Evolutionary conservation across 53 echinoderm and acorn worm species (phyloP).

Genomic region (Stichopus horrens): DNA sequence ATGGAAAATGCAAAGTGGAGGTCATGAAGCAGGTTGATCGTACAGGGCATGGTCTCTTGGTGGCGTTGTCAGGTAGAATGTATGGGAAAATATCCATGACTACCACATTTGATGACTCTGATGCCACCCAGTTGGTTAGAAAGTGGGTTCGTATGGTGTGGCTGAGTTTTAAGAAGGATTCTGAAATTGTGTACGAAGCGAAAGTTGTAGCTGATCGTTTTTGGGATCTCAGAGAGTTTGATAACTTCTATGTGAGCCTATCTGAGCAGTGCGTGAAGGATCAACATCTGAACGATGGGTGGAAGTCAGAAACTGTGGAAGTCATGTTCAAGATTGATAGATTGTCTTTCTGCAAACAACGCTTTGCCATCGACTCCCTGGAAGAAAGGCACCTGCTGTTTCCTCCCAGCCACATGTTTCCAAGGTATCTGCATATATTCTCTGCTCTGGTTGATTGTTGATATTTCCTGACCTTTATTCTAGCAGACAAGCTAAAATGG

Average conservation of each 20-base stretch:
- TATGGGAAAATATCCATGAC: neutral
- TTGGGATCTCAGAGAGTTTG: constrained; percentile 2
- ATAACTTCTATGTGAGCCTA: neutral
- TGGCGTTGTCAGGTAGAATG: no score
- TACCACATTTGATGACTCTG: neutral
- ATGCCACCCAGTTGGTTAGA: neutral
- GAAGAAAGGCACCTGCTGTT: constrained; percentile 3
- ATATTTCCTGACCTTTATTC: no score
- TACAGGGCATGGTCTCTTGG: neutral
- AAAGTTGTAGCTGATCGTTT: neutral
- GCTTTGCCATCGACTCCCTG: neutral
- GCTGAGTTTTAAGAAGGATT: neutral
- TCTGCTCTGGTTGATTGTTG: no score
- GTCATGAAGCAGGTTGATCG: neutral
- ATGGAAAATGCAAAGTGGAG: neutral
- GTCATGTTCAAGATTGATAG: constrained; percentile 23
- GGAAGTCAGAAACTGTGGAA: neutral
- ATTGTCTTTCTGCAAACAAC: neutral
- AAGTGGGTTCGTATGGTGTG: neutral
- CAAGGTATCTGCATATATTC: neutral
- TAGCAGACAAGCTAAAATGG: no score
- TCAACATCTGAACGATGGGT: neutral
- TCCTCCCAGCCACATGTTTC: constrained; percentile 16
- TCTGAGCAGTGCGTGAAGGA: neutral
- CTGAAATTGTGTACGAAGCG: constrained; percentile 10